These are phyloP conservation scores for Mustela nigripes DNA, from an alignment of 2,113 vertebrate species.

Conservation along the genomic window DNA sequence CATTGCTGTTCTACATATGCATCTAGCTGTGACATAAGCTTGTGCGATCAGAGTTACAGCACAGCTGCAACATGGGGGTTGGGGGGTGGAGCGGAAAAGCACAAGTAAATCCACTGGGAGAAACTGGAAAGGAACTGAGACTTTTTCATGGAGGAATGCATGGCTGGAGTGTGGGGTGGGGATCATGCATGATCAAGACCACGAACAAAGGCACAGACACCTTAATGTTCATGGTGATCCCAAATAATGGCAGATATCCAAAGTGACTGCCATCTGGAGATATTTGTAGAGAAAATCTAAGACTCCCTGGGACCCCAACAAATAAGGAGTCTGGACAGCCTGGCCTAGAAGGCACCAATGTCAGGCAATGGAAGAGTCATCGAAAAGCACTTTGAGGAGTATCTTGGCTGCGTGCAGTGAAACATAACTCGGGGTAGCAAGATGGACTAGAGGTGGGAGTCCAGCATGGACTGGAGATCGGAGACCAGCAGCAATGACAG, in stretches of 20 bases:
- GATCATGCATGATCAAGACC: background rate
- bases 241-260: background rate
- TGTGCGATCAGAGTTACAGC: rapidly evolving
- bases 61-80: background rate
- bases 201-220: background rate
- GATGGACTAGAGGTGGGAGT: background rate
- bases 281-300: background rate
- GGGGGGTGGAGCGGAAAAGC: background rate
- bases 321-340: background rate
- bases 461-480: background rate
- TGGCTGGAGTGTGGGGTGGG: background rate
- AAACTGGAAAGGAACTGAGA: background rate
- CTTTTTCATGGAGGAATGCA: background rate
- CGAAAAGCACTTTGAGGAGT: background rate
- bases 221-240: background rate
- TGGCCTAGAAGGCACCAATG: background rate
- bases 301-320: background rate
- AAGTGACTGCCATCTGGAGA: background rate
- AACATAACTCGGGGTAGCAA: background rate
- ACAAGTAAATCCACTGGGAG: background rate
- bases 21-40: background rate
- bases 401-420: background rate
- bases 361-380: background rate
- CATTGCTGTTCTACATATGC: background rate
- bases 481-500: background rate